A percentile compares a stretch with the other conserved stretches of the same genome.
phyloP scores from a whole-genome alignment of 1,140 invertebrate genomes.

The Mya arenaria region DNA sequence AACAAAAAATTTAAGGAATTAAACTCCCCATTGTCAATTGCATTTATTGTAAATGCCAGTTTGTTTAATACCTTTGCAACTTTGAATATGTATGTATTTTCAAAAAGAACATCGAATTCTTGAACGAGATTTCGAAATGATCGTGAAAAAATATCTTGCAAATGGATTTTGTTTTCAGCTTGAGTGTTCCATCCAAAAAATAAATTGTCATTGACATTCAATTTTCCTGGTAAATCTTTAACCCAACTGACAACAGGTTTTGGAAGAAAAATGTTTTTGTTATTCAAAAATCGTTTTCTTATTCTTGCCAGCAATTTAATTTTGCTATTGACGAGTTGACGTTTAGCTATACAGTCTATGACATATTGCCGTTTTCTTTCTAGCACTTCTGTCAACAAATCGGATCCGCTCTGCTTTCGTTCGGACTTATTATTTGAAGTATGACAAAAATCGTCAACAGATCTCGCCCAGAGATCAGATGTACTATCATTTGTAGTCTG shows the following conservation, averaged over 20 bases:
- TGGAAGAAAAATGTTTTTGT: background rate
- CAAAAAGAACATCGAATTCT: background rate
- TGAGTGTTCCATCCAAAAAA: background rate
- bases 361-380: conserved; percentile 1
- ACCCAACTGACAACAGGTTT: background rate
- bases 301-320: background rate
- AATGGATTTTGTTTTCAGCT: background rate
- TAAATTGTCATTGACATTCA: background rate
- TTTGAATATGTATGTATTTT: background rate
- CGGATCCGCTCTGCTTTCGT: background rate
- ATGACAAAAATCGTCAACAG: background rate
- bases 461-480: background rate
- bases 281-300: background rate
- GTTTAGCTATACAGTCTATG: background rate
- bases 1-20: conserved; percentile 17
- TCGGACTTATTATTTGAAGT: background rate
- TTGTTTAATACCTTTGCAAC: background rate
- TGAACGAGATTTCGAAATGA: background rate
- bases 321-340: background rate
- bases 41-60: background rate
- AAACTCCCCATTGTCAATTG: background rate
- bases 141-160: background rate
- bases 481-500: background rate
- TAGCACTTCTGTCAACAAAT: background rate
- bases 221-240: background rate